These are phyloP conservation scores for Catamblyrhynchus diadema DNA, from an alignment of 2,797 vertebrate genomes.

Conservation along the genomic window DNA sequence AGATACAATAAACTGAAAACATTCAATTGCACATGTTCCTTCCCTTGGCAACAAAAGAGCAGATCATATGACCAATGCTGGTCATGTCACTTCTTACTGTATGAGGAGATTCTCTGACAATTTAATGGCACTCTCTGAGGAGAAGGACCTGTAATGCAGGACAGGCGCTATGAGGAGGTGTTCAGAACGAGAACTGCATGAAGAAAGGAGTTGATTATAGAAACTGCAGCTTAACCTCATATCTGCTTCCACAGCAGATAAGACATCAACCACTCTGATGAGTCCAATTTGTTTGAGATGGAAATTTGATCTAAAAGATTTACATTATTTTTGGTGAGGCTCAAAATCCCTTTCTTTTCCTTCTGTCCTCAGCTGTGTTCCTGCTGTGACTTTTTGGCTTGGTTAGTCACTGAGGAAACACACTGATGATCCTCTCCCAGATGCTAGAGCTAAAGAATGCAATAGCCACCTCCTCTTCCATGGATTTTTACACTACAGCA, in stretches of 20 bases:
- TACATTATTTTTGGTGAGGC: not conserved
- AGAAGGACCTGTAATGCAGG: not conserved
- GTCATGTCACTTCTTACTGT: not conserved
- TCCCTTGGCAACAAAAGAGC: not conserved
- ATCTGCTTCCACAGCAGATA: not conserved
- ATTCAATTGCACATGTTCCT: not conserved
- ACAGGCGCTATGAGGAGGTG: not conserved
- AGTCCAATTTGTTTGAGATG: not conserved
- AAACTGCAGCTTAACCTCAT: not conserved
- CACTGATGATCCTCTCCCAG: slow-evolving; percentile 10
- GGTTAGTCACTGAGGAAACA: slow-evolving; percentile 26
- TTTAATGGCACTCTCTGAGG: not conserved
- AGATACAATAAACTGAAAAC: not conserved
- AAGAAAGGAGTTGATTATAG: not conserved
- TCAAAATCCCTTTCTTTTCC: not conserved
- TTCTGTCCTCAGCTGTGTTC: slow-evolving; percentile 13
- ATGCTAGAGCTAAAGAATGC: slow-evolving; percentile 26
- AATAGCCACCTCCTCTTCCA: not conserved
- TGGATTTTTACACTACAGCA: not conserved
- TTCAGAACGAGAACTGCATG: not conserved
- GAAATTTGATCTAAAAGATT: not conserved
- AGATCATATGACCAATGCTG: not conserved
- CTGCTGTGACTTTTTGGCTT: slow-evolving; percentile 33
- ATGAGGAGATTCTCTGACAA: not conserved
- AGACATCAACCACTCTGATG: not conserved